These are phyloP conservation scores for Magallana nippona DNA, from an alignment of 2,888 invertebrate species.

Conservation along the genomic window DNA sequence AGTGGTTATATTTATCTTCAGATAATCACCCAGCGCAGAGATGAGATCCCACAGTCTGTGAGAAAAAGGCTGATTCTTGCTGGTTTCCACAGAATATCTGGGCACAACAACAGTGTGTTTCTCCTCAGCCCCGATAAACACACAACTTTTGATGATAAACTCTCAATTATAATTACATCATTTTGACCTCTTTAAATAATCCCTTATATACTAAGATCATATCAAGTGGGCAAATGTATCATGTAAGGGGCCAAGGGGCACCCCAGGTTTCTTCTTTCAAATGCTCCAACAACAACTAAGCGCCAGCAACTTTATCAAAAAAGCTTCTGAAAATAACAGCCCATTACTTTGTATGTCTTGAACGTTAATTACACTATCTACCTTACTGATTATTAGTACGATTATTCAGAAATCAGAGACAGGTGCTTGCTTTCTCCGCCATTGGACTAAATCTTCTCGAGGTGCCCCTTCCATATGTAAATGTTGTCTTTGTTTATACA, in stretches of 20 bases:
- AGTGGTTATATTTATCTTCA: not conserved
- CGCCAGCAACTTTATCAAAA: conserved; percentile 2
- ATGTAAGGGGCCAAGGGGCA: not conserved
- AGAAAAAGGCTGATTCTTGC: conserved; percentile 17
- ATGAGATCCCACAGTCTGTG: conserved; percentile 1
- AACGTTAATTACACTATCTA: conserved; percentile 2
- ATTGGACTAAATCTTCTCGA: not conserved
- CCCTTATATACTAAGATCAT: conserved; percentile 4
- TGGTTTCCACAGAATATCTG: not conserved
- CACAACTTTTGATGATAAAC: conserved; percentile 24
- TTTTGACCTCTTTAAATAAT: conserved; percentile 25
- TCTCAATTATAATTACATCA: conserved; percentile 33
- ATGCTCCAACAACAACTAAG: not conserved
- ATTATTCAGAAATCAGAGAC: not conserved
- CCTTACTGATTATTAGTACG: not conserved
- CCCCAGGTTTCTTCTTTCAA: conserved; percentile 28
- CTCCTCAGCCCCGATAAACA: conserved; percentile 17
- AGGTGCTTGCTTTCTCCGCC: not conserved
- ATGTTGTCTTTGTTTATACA: not conserved
- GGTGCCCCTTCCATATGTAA: not conserved
- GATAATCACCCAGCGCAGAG: not conserved
- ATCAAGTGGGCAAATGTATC: conserved; percentile 1
- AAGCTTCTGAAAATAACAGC: not conserved
- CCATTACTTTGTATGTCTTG: not conserved
- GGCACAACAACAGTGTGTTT: conserved; percentile 5